phyloP scores from a whole-genome alignment of 2,888 invertebrate genomes.

The Drosophila diplacantha region DNA sequence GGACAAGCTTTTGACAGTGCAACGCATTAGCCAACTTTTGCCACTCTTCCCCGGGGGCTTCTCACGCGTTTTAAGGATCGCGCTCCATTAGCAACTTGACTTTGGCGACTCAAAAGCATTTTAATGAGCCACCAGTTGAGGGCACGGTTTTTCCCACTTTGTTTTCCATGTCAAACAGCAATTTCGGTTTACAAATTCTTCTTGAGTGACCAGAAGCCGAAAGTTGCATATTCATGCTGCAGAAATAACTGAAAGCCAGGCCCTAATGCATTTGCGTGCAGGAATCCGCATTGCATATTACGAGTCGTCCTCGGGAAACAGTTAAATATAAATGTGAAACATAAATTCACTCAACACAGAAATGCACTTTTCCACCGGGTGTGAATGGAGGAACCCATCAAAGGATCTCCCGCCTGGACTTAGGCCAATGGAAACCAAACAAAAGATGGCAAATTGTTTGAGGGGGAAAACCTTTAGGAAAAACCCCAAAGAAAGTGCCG shows the following conservation, averaged over 20 bases:
- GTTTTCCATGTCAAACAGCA: constrained; percentile 29
- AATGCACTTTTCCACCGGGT: constrained; percentile 41
- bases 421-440: constrained; percentile 42
- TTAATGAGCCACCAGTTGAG: constrained; percentile 59
- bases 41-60: constrained; percentile 8
- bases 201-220: constrained; percentile 29
- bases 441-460: constrained; percentile 42
- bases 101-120: constrained; percentile 49
- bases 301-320: constrained; percentile 9
- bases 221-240: constrained; percentile 39
- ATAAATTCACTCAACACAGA: constrained; percentile 43
- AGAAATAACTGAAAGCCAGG: constrained; percentile 15
- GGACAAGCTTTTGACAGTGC: constrained; percentile 45
- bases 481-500: constrained; percentile 12
- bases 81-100: constrained; percentile 58
- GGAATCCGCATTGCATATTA: constrained; percentile 39
- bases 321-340: constrained; percentile 19
- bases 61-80: constrained; percentile 39
- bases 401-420: constrained; percentile 9
- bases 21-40: constrained; percentile 55
- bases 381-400: constrained; percentile 6
- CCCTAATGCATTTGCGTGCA: constrained; percentile 42
- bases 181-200: constrained; percentile 30
- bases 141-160: neutral
- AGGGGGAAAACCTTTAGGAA: constrained; percentile 6